phyloP scores from a whole-genome alignment of 2,888 invertebrate species.

The Leptodirus hochenwartii region DNA sequence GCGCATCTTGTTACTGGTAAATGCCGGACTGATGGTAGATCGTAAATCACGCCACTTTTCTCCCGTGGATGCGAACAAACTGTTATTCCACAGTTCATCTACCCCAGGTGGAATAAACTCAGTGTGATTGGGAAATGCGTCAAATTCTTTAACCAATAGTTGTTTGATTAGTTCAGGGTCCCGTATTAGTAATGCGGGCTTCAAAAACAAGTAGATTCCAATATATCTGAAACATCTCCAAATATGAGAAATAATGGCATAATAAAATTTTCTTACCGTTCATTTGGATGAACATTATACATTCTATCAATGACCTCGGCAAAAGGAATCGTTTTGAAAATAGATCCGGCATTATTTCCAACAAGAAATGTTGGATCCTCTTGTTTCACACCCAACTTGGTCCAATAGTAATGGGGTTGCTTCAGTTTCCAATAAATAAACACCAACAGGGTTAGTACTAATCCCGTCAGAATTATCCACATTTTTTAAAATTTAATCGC shows the following conservation, averaged over 20 bases:
- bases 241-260: too few relatives aligned
- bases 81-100: slow-evolving; percentile 13
- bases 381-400: slow-evolving; percentile 3
- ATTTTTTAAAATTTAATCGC: too few relatives aligned
- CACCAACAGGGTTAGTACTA: not conserved
- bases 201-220: slow-evolving; percentile 14
- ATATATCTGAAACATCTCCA: too few relatives aligned
- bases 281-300: slow-evolving; percentile 6
- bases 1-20: slow-evolving; percentile 20
- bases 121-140: slow-evolving; percentile 22
- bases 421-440: slow-evolving; percentile 3
- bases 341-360: slow-evolving; percentile 3
- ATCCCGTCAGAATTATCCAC: too few relatives aligned
- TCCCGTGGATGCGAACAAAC: slow-evolving; percentile 13
- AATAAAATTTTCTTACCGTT: too few relatives aligned
- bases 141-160: slow-evolving; percentile 23
- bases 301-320: slow-evolving; percentile 3
- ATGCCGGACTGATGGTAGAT: slow-evolving; percentile 18
- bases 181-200: slow-evolving; percentile 14
- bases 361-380: slow-evolving; percentile 3
- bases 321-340: slow-evolving; percentile 1
- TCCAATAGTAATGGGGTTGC: slow-evolving; percentile 3
- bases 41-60: slow-evolving; percentile 19
- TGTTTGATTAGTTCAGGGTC: slow-evolving; percentile 21
- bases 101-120: slow-evolving; percentile 15